Base-by-base conservation (phyloP, 2,797 vertebrate genomes). In the Phrynocephalus forsythii region DNA sequence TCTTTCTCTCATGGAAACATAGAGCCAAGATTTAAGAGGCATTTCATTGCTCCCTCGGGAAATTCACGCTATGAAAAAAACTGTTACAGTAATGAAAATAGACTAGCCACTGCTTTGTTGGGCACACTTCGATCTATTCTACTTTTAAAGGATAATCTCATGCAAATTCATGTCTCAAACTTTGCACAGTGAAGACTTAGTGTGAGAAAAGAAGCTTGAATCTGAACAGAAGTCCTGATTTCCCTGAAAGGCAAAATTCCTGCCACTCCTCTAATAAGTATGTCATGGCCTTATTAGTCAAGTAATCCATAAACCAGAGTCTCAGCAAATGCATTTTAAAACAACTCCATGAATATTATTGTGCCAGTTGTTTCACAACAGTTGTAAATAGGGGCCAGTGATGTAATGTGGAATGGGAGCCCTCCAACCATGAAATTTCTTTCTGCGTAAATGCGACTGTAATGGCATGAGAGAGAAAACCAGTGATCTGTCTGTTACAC, bases 51-150 rank as follows among this genome's bases (percentile, higher is more conserved):
- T 30, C 86, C 86, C 88, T 89, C 60, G 16, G 60, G 60, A 18
- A 18, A 18, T 63, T 56, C 18, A 63, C 18, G 16, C 16, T 63
- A 63, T 63, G 60, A 94, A 91, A 60, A 86, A 18, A 67, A 86
- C 91, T 90, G 89, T 93, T 85, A 89, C 63, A 67, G 69, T 91
- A 90, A 90, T 90, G 91, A 90, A 95, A 94, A 90, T 84, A 78
- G 82, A 86, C 92, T 13, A 85, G 88, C 90, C 91, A 86, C 75
- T 93, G 73, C 93, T 91, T 92, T 93, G 90, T 92, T 94, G 94
- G 92, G 92, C 91, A 94, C 94, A 87, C 94, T 91, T 90, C 85
- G 93, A 92, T 92, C 93, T 95, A 95, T 89, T 94, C 93, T 96
- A 96, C 85, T 86, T 92, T 91, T 90, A 92, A 90, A 91, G 80